phyloP scores from a whole-genome alignment of 2,797 vertebrate species.

The Aplochiton taeniatus region DNA sequence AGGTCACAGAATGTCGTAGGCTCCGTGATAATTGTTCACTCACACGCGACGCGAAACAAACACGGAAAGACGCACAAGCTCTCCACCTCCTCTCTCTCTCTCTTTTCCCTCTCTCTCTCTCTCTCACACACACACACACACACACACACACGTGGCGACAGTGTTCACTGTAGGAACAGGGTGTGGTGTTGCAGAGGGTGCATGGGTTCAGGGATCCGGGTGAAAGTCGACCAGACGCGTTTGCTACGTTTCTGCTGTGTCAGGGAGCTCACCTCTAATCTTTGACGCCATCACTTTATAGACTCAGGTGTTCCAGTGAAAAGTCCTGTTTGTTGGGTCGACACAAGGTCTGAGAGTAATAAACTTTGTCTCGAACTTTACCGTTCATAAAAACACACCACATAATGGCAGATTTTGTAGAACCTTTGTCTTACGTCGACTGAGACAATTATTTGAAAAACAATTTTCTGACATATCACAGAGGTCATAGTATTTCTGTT shows the following conservation, averaged over 20 bases:
- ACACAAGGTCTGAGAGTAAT: too few species aligned
- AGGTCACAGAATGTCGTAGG: conserved; percentile 70
- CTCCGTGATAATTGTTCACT: conserved; percentile 61
- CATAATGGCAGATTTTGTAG: too few species aligned
- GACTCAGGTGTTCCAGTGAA: conserved; percentile 18
- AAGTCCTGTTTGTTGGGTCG: too few species aligned
- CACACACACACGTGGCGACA: conserved; percentile 13
- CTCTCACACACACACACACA: conserved; percentile 28
- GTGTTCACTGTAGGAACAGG: conserved; percentile 34
- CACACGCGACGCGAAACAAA: conserved; percentile 65
- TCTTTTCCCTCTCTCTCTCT: too few species aligned
- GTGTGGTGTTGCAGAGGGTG: conserved; percentile 58
- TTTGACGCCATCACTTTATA: not conserved
- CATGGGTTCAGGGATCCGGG: conserved; percentile 50
- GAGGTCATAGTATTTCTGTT: too few species aligned
- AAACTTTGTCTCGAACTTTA: too few species aligned
- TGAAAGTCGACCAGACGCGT: not conserved
- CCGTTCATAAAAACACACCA: too few species aligned
- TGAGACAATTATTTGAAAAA: too few species aligned
- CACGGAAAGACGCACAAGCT: conserved; percentile 41
- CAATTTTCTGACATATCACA: too few species aligned
- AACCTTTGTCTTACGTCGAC: too few species aligned
- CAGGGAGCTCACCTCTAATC: not conserved
- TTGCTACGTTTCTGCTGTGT: conserved; percentile 16
- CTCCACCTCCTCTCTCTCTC: conserved; percentile 5